Conservation (phyloP, 2,113 vertebrate genomes). For the Perognathus longimembris region DNA sequence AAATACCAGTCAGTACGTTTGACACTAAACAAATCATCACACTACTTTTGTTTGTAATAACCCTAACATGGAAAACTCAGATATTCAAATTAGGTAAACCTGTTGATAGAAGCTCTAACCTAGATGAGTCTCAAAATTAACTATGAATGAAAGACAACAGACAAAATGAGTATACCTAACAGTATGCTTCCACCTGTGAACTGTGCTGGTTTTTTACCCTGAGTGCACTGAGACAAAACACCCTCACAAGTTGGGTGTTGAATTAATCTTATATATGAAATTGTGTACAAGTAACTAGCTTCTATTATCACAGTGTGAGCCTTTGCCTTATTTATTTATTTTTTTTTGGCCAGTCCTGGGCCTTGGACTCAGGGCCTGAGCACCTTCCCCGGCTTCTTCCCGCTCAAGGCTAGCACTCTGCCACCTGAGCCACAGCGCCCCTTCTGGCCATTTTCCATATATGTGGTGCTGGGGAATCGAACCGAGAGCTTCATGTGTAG, state of each 20-base stretch:
- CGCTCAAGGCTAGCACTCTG: too few species aligned
- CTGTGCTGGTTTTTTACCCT: background rate
- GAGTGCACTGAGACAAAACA: background rate
- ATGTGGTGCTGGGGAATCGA: too few species aligned
- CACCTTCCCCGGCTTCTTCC: too few species aligned
- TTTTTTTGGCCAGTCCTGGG: too few species aligned
- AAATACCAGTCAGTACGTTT: background rate
- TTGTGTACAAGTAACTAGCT: background rate
- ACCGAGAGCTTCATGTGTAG: too few species aligned
- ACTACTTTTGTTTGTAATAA: background rate
- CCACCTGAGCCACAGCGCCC: too few species aligned
- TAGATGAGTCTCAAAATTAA: background rate
- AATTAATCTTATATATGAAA: background rate
- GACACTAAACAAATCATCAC: background rate
- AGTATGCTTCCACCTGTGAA: background rate
- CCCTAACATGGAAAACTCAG: background rate
- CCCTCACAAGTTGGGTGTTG: too few species aligned
- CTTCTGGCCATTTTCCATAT: too few species aligned
- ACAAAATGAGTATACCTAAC: background rate
- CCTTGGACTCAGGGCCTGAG: too few species aligned
- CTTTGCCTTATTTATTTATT: background rate
- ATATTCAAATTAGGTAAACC: background rate
- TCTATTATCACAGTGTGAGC: background rate
- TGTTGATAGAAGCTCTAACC: background rate
- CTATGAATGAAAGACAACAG: slow-evolving; percentile 18